Evolutionary conservation across 2,888 invertebrate genomes (phyloP), one percentile per base, ranked within the genome.

Genomic region (Drosophila nr. perissopoda): DNA sequence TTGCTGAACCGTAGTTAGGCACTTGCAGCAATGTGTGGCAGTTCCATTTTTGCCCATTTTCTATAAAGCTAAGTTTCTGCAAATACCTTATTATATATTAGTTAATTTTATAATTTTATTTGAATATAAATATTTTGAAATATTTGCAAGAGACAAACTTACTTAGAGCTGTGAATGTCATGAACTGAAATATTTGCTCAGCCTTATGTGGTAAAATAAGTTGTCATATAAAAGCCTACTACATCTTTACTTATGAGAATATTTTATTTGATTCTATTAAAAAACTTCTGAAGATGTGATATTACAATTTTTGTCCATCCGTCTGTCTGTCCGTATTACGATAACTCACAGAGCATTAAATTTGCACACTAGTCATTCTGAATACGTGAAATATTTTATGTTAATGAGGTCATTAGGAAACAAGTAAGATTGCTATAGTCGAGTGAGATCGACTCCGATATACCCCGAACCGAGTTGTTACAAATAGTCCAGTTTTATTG

Each of bases 91-190:
- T 8, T 31, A 31, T 31, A 31, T 31, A 31, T 31, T 31, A 10
- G 10, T 0, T 31, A 2, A 10, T 31, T 31, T 31, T 31, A 10
- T 10, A n/a, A n/a, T n/a, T 4, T n/a, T n/a, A n/a, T 40, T 40
- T n/a, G 33, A 33, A 33, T 33, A 33, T 33, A 33, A 10, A 10
- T 4, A 40, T n/a, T n/a, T n/a, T 1, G 10, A 21, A 40, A 40
- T 40, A n/a, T 40, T n/a, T n/a, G 1, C 1, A 4, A 11, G 2
- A 40, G 4, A 0, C 4, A 11, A 4, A 2, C 4, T 0, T n/a
- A 40, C n/a, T 10, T 4, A n/a, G 40, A n/a, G 40, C n/a, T 40
- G 40, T 40, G 40, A 40, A 4, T 40, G 40, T 0, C 2, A 10
- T 1, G 10, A 40, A 40, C 10, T 40, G 4, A 40, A 40, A n/a